These are phyloP conservation scores for Eurystomus glaucurus DNA, from an alignment of 2,797 vertebrate species.

Conservation along the genomic window DNA sequence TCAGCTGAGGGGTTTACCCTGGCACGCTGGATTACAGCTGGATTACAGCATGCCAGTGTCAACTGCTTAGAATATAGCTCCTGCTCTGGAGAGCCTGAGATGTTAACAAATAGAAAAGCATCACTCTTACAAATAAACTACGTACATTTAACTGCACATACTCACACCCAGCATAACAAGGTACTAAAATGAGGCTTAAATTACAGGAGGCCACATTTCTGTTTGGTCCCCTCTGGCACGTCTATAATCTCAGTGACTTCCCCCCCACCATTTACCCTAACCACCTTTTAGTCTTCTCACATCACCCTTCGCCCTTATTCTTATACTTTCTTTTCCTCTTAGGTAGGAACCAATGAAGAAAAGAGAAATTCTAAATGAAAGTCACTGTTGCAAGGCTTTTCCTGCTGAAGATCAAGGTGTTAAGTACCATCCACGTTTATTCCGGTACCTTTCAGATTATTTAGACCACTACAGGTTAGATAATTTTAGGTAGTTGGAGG, in stretches of 20 bases:
- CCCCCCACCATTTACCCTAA: not conserved
- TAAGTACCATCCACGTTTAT: not conserved
- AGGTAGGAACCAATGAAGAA: not conserved
- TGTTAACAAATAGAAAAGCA: not conserved
- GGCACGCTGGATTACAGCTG: not conserved
- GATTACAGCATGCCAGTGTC: not conserved
- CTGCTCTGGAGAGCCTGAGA: not conserved
- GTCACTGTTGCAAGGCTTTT: not conserved
- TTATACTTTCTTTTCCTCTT: not conserved
- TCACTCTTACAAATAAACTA: not conserved
- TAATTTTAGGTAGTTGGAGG: not conserved
- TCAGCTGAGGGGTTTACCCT: not conserved
- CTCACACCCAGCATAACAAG: not conserved
- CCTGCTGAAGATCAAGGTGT: fast-evolving
- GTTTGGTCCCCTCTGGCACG: not conserved
- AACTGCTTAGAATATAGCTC: not conserved
- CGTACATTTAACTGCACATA: not conserved
- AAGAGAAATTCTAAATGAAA: not conserved
- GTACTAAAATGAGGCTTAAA: not conserved
- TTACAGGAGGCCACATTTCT: not conserved
- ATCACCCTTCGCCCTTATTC: not conserved
- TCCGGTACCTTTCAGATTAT: not conserved
- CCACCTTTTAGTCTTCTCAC: not conserved
- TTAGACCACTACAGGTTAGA: not conserved
- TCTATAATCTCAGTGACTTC: not conserved